phyloP scores from a whole-genome alignment of 2,113 vertebrate genomes.

The Proterorhinus semilunaris region DNA sequence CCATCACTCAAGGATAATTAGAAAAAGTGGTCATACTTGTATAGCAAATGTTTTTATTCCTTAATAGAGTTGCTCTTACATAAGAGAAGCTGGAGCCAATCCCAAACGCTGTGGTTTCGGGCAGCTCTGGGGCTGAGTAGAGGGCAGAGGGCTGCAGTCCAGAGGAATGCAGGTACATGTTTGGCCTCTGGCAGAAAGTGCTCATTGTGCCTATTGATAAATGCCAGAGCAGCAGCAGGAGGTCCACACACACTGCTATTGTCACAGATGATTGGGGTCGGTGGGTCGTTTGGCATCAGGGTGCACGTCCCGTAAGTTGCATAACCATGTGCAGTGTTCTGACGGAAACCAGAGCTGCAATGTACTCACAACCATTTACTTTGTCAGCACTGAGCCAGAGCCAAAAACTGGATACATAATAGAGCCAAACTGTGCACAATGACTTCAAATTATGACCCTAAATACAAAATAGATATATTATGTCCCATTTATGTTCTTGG shows the following conservation, averaged over 20 bases:
- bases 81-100: slow-evolving; percentile 29
- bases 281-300: slow-evolving; percentile 29
- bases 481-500: neutral
- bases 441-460: slow-evolving; percentile 15
- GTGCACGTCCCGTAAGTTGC: slow-evolving; percentile 36
- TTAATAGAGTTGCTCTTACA: slow-evolving; percentile 33
- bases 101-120: slow-evolving; percentile 20
- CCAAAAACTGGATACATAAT: slow-evolving; percentile 26
- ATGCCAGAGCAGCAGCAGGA: slow-evolving; percentile 22
- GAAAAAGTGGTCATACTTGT: slow-evolving; percentile 12
- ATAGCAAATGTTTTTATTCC: slow-evolving; percentile 43
- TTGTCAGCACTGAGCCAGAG: slow-evolving; percentile 16
- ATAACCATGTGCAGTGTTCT: slow-evolving; percentile 37
- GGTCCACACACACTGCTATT: slow-evolving; percentile 22
- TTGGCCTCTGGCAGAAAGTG: slow-evolving; percentile 31
- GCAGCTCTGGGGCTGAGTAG: neutral
- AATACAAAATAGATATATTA: neutral
- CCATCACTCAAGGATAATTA: slow-evolving; percentile 11
- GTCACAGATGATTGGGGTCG: slow-evolving; percentile 42
- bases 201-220: slow-evolving; percentile 27
- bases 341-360: slow-evolving; percentile 39
- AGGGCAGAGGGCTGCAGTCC: slow-evolving; percentile 5
- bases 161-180: slow-evolving; percentile 49
- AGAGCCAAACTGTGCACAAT: slow-evolving; percentile 18
- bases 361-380: slow-evolving; percentile 23